Conservation (phyloP, 2,113 vertebrate genomes). For the Sinocyclocheilus maitianheensis region DNA sequence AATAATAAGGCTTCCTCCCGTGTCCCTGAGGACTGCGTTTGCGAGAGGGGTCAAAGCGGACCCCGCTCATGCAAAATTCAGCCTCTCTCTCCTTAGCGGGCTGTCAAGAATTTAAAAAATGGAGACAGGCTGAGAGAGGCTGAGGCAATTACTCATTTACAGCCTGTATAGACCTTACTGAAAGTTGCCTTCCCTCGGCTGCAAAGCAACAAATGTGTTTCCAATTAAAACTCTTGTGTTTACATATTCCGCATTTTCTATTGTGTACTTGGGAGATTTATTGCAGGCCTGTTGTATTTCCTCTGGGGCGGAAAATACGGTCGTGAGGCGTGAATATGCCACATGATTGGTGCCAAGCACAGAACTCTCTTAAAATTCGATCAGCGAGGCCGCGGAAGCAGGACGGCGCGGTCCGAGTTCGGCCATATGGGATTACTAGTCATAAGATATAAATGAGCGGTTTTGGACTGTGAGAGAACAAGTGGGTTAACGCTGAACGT, state of each 20-base stretch:
- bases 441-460: slow-evolving; percentile 33
- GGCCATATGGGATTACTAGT: slow-evolving; percentile 24
- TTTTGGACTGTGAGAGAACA: slow-evolving; percentile 4
- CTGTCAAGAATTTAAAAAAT: slow-evolving; percentile 50
- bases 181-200: slow-evolving; percentile 22
- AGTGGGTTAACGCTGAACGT: slow-evolving; percentile 22
- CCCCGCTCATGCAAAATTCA: slow-evolving; percentile 25
- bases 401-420: not conserved
- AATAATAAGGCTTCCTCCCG: slow-evolving; percentile 48
- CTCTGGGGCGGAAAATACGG: slow-evolving; percentile 24
- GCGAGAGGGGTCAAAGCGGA: slow-evolving; percentile 56
- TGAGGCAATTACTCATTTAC: slow-evolving; percentile 52
- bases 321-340: slow-evolving; percentile 16
- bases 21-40: slow-evolving; percentile 9
- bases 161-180: slow-evolving; percentile 28
- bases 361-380: slow-evolving; percentile 22
- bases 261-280: slow-evolving; percentile 40
- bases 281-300: slow-evolving; percentile 33
- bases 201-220: slow-evolving; percentile 49
- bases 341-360: slow-evolving; percentile 21
- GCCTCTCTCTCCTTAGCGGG: slow-evolving; percentile 26
- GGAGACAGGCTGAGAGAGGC: slow-evolving; percentile 40
- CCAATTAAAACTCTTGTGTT: slow-evolving; percentile 48
- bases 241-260: slow-evolving; percentile 37
- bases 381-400: slow-evolving; percentile 13